Conservation (phyloP, 2,888 invertebrate genomes). For the Ormyrus thymus region DNA sequence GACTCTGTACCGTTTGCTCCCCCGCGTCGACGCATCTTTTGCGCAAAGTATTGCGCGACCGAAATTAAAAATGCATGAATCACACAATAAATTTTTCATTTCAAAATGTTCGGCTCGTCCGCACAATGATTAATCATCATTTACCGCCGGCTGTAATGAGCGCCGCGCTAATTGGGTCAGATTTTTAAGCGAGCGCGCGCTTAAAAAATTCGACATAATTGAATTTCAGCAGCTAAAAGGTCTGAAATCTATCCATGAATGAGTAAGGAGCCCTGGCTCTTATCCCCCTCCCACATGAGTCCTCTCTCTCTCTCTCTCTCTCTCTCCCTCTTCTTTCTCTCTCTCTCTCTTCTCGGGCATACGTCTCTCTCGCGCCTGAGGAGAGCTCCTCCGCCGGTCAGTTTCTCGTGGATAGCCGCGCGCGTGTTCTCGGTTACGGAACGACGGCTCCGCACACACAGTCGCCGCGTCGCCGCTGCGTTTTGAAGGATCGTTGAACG, state of each 20-base stretch:
- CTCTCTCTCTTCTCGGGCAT: not conserved
- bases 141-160: no score
- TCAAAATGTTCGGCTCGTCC: no score
- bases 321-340: not conserved
- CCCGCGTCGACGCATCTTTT: no score
- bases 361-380: not conserved
- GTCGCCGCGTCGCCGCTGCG: constrained; percentile 15
- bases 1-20: no score
- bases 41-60: no score
- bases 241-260: constrained; percentile 39
- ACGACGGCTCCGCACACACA: not conserved
- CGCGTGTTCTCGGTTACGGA: not conserved
- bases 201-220: no score
- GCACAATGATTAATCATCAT: no score
- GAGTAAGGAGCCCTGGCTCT: constrained; percentile 4
- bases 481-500: not conserved
- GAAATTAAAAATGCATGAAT: no score
- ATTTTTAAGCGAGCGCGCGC: no score
- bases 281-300: not conserved
- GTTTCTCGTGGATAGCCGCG: constrained; percentile 51
- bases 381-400: constrained; percentile 28
- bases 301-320: constrained; percentile 24
- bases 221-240: no score
- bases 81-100: no score
- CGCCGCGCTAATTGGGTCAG: no score